Evolutionary conservation across 2,888 invertebrate genomes (phyloP).

Genomic region (Pachycephus smyrnensis): DNA sequence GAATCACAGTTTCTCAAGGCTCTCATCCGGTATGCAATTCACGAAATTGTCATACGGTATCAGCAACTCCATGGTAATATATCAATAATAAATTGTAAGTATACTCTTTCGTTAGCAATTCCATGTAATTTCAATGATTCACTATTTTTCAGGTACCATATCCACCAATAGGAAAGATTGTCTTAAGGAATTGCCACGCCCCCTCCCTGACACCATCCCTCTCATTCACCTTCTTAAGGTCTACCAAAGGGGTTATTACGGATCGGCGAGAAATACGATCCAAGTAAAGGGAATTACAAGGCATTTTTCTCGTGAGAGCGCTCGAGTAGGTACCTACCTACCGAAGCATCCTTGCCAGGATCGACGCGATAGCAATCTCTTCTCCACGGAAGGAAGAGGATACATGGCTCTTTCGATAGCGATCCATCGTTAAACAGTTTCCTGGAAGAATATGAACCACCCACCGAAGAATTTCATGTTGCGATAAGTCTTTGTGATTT

Average conservation of each 20-base stretch:
- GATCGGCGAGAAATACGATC: constrained; percentile 7
- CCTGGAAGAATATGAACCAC: background rate
- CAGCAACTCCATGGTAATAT: background rate
- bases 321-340: background rate
- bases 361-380: background rate
- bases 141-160: background rate
- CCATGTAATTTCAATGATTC: background rate
- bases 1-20: background rate
- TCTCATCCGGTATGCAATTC: background rate
- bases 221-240: background rate
- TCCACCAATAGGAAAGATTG: background rate
- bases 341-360: background rate
- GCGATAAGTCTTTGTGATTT: background rate
- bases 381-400: background rate
- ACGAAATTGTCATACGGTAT: background rate
- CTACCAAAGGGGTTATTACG: constrained; percentile 2
- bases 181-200: background rate
- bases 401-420: background rate
- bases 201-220: background rate
- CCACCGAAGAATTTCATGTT: background rate
- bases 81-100: background rate
- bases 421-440: background rate
- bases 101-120: background rate
- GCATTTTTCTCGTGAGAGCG: background rate
- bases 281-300: background rate